These are phyloP conservation scores for Petaurus breviceps DNA, from an alignment of 2,113 vertebrate species.

Conservation along the genomic window DNA sequence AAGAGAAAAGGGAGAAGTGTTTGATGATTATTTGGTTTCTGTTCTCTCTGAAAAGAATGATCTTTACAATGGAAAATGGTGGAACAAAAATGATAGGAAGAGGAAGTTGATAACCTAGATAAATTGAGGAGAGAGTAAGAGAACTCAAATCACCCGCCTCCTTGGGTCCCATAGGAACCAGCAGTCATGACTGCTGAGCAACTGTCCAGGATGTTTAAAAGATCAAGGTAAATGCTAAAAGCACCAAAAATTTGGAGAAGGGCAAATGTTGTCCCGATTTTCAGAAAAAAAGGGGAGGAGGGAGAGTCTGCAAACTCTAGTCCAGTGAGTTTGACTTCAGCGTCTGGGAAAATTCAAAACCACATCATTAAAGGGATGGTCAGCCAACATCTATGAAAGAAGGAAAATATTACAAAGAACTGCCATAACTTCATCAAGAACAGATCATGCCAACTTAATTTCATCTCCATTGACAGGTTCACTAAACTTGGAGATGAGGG, in stretches of 20 bases:
- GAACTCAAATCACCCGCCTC: not conserved
- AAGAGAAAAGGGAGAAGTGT: not conserved
- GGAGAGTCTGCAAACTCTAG: not conserved
- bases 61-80: not conserved
- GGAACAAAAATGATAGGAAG: not conserved
- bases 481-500: not conserved
- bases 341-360: too few relatives aligned
- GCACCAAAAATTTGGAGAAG: not conserved
- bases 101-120: too few relatives aligned
- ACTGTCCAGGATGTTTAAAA: not conserved
- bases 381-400: not conserved
- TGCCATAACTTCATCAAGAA: not conserved
- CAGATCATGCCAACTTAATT: not conserved
- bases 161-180: not conserved
- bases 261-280: not conserved
- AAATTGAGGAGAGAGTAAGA: not conserved
- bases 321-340: not conserved
- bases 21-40: not conserved
- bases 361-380: not conserved
- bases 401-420: too few relatives aligned
- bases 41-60: not conserved
- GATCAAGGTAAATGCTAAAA: not conserved
- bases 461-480: not conserved
- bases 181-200: not conserved
- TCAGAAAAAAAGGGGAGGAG: not conserved